phyloP scores from a whole-genome alignment of 2,888 invertebrate genomes.

The Drosophila multiciliata region DNA sequence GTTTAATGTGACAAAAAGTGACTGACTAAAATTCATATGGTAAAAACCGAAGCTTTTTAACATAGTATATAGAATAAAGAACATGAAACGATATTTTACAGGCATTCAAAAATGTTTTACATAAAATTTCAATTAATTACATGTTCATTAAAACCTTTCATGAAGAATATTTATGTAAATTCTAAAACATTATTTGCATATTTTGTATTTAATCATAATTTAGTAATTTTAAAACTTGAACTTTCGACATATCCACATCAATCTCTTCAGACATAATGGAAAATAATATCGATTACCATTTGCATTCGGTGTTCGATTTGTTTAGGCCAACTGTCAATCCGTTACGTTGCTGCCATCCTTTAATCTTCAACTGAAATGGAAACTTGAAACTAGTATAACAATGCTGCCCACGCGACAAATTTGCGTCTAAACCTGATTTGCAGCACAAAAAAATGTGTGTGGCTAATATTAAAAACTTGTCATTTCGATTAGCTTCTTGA shows the following conservation, averaged over 20 bases:
- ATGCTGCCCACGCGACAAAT: conserved; percentile 60
- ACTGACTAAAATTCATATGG: conserved; percentile 5
- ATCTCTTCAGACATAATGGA: conserved; percentile 24
- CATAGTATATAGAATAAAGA: background rate
- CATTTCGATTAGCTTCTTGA: conserved; percentile 69
- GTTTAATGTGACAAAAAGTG: conserved; percentile 10
- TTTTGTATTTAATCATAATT: background rate
- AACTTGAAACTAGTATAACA: conserved; percentile 63
- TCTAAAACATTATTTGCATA: conserved; percentile 1
- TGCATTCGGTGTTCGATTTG: conserved; percentile 7
- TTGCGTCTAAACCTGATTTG: conserved; percentile 38
- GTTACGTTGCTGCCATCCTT: conserved; percentile 9
- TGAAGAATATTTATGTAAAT: conserved; percentile 10
- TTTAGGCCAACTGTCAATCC: conserved; percentile 23
- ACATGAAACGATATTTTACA: background rate
- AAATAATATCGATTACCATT: conserved; percentile 26
- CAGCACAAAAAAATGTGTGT: conserved; percentile 26
- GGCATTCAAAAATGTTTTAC: background rate
- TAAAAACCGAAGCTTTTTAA: background rate
- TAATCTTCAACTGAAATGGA: conserved; percentile 46
- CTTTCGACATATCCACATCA: conserved; percentile 38
- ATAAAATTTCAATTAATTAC: background rate
- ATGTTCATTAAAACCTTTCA: background rate
- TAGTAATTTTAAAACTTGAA: conserved; percentile 25
- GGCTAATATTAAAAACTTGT: conserved; percentile 69